phyloP scores from a whole-genome alignment of 1,140 invertebrate species.

The Octopus bimaculoides region DNA sequence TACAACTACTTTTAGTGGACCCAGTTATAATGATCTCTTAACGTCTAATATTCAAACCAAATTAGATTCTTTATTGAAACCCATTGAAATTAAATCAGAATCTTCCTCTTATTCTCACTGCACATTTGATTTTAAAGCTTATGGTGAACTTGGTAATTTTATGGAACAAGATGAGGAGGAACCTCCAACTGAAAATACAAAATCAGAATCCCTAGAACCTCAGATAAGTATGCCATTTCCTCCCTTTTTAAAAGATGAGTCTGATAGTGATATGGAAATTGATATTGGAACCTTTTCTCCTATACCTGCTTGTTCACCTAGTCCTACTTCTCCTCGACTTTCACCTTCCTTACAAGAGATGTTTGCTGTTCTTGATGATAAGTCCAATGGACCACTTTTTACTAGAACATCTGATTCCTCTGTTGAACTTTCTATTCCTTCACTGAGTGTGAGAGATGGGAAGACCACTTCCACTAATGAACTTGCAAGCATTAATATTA shows the following conservation, averaged over 20 bases:
- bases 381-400: not conserved
- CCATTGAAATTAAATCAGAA: not conserved
- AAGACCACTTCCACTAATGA: not conserved
- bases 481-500: not conserved
- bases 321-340: not conserved
- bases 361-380: constrained; percentile 1
- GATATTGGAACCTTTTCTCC: constrained; percentile 10
- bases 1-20: not conserved
- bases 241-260: not conserved
- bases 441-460: no score
- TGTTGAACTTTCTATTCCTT: not conserved
- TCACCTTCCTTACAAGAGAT: constrained; percentile 8
- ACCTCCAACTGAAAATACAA: not conserved
- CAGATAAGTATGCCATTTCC: not conserved
- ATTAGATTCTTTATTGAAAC: not conserved
- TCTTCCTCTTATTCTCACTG: not conserved
- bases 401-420: not conserved
- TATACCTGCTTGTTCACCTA: not conserved
- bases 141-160: not conserved
- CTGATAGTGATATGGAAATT: constrained; percentile 5
- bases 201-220: not conserved
- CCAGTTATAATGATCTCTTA: not conserved
- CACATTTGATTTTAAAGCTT: not conserved
- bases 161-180: constrained; percentile 1
- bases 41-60: not conserved